Evolutionary conservation across 2,888 invertebrate genomes (phyloP).

Genomic region (Phrixothrix hirtus): DNA sequence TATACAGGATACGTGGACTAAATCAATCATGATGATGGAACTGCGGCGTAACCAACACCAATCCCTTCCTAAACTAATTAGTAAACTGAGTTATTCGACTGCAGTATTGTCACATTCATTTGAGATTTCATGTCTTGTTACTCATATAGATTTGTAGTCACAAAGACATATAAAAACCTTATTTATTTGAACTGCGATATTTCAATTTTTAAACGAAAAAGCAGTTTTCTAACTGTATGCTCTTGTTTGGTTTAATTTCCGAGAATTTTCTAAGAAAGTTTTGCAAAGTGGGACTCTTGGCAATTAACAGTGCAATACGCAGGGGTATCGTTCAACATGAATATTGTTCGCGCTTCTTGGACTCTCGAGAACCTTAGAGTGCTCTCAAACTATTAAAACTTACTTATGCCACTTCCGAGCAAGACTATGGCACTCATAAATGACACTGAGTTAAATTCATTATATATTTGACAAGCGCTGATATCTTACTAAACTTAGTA

Average conservation of each 20-base stretch:
- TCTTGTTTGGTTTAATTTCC: conserved; percentile 33
- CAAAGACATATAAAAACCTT: background rate
- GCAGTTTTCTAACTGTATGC: conserved; percentile 36
- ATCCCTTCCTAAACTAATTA: conserved; percentile 41
- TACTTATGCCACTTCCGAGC: conserved; percentile 39
- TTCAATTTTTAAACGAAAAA: conserved; percentile 1
- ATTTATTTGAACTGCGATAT: background rate
- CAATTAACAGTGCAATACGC: conserved; percentile 49
- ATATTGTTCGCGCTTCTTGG: conserved; percentile 42
- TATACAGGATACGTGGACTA: conserved; percentile 35
- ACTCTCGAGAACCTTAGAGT: conserved; percentile 42
- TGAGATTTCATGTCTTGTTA: conserved; percentile 31
- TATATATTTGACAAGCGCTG: conserved; percentile 29
- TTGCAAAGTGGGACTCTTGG: conserved; percentile 40
- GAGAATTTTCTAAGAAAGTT: conserved; percentile 28
- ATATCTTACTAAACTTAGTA: conserved; percentile 25
- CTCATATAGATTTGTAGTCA: conserved; percentile 12
- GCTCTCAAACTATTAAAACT: conserved; percentile 45
- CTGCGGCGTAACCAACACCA: conserved; percentile 41
- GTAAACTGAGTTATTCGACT: conserved; percentile 28
- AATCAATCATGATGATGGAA: conserved; percentile 43
- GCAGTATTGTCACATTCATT: conserved; percentile 33
- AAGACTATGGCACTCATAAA: conserved; percentile 25
- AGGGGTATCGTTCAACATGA: conserved; percentile 44
- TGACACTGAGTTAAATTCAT: conserved; percentile 24